Percentiles rank a stretch among this genome's conserved stretches.
Conservation (phyloP, 2,888 invertebrate species). For the Pterostichus niger region DNA sequence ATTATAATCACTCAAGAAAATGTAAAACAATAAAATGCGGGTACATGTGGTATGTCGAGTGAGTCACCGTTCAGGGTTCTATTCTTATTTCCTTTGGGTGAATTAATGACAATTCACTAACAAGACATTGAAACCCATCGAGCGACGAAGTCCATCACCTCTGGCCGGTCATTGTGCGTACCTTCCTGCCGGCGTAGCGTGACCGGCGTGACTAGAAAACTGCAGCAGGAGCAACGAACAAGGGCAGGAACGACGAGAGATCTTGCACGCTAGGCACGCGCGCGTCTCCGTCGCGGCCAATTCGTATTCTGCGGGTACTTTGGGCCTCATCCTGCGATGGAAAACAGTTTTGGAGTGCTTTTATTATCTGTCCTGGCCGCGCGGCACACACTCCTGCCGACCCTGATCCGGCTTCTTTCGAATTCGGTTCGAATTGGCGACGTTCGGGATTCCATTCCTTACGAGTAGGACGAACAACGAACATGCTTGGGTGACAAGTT, state of each 20-base stretch:
- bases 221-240: slow-evolving; percentile 11
- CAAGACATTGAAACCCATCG: slow-evolving; percentile 2
- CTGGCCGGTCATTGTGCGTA: slow-evolving; percentile 56
- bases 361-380: slow-evolving; percentile 69
- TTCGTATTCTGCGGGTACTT: slow-evolving; percentile 66
- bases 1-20: too few species aligned
- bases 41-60: too few species aligned
- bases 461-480: slow-evolving; percentile 9
- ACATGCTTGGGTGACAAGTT: slow-evolving; percentile 53
- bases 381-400: slow-evolving; percentile 8
- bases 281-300: slow-evolving; percentile 57
- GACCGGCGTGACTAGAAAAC: slow-evolving; percentile 37
- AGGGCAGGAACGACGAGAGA: slow-evolving; percentile 13
- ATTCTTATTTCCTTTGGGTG: too few species aligned
- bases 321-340: slow-evolving; percentile 62
- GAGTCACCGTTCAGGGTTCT: too few species aligned
- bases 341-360: slow-evolving; percentile 70
- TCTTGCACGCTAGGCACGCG: slow-evolving; percentile 56
- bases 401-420: slow-evolving; percentile 62
- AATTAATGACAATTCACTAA: not conserved
- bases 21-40: too few species aligned
- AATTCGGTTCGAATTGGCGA: slow-evolving; percentile 68
- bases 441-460: slow-evolving; percentile 49
- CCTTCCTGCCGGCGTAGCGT: slow-evolving; percentile 12
- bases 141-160: slow-evolving; percentile 26